A percentile compares a stretch with the other conserved stretches of the same genome.
phyloP scores from a whole-genome alignment of 1,140 invertebrate species.

The Lethrus apterus region DNA sequence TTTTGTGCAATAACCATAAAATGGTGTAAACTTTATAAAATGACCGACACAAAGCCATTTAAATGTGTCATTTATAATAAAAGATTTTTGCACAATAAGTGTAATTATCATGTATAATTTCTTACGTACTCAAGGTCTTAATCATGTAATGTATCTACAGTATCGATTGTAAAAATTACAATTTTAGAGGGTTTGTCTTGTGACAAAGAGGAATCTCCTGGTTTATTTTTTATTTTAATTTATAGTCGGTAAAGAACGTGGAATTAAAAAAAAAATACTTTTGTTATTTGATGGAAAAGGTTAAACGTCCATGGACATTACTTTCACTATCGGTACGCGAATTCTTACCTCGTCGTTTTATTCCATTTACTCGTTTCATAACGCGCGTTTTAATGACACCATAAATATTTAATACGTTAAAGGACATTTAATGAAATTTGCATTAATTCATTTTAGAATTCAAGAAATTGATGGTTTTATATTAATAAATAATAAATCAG shows the following conservation, averaged over 20 bases:
- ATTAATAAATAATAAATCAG: too few relatives aligned
- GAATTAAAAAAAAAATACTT: too few relatives aligned
- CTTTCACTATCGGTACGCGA: slow-evolving; percentile 18
- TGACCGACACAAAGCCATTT: too few relatives aligned
- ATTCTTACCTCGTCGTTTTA: slow-evolving; percentile 13
- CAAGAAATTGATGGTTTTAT: too few relatives aligned
- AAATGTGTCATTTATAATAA: too few relatives aligned
- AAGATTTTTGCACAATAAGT: too few relatives aligned
- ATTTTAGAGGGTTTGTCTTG: neutral
- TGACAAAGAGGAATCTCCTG: neutral
- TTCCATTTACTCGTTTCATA: slow-evolving; percentile 1
- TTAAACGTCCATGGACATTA: slow-evolving; percentile 17
- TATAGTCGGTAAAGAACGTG: neutral
- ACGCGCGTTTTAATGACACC: too few relatives aligned
- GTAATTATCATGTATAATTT: neutral
- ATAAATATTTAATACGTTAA: too few relatives aligned
- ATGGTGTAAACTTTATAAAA: too few relatives aligned
- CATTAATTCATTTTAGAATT: too few relatives aligned
- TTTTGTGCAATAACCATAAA: too few relatives aligned
- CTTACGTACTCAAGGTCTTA: neutral
- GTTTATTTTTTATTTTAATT: neutral
- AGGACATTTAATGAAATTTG: too few relatives aligned
- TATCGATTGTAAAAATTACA: neutral
- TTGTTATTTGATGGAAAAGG: slow-evolving; percentile 19
- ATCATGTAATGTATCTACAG: neutral